Evolutionary conservation across 2,888 invertebrate species (phyloP).

Genomic region (Mycalesis mineus): DNA sequence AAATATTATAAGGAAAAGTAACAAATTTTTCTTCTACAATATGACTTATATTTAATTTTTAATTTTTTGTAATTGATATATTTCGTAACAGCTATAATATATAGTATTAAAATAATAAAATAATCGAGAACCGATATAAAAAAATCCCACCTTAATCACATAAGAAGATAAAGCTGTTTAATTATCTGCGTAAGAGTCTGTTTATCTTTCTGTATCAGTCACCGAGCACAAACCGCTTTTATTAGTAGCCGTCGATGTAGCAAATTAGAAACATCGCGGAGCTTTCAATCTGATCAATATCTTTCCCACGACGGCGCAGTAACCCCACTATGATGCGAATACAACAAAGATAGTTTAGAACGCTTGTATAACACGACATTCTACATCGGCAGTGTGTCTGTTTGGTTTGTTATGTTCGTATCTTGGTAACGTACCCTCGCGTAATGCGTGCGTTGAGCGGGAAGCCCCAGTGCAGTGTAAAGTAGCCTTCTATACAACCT

Average conservation of each 20-base stretch:
- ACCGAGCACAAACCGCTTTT: conserved; percentile 38
- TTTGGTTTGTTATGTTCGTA: conserved; percentile 44
- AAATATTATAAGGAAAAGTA: no score
- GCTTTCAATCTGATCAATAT: conserved; percentile 64
- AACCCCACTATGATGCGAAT: conserved; percentile 48
- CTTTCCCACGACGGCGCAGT: conserved; percentile 62
- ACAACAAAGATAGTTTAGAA: conserved; percentile 33
- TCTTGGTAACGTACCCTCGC: conserved; percentile 51
- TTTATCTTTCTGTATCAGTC: conserved; percentile 24
- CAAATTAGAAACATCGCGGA: conserved; percentile 45
- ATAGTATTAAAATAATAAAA: no score
- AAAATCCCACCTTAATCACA: no score
- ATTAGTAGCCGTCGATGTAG: conserved; percentile 42
- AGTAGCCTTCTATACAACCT: not conserved
- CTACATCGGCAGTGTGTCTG: conserved; percentile 44
- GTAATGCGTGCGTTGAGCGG: conserved; percentile 45
- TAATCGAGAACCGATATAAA: no score
- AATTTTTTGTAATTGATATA: no score
- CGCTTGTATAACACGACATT: conserved; percentile 37
- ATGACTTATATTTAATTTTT: no score
- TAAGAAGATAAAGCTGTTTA: not conserved
- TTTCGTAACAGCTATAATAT: no score
- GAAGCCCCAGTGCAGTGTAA: conserved; percentile 26
- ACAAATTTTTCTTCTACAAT: no score
- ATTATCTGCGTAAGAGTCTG: not conserved